phyloP scores from a whole-genome alignment of 1,140 invertebrate genomes.

The Drosophila nebulosa region DNA sequence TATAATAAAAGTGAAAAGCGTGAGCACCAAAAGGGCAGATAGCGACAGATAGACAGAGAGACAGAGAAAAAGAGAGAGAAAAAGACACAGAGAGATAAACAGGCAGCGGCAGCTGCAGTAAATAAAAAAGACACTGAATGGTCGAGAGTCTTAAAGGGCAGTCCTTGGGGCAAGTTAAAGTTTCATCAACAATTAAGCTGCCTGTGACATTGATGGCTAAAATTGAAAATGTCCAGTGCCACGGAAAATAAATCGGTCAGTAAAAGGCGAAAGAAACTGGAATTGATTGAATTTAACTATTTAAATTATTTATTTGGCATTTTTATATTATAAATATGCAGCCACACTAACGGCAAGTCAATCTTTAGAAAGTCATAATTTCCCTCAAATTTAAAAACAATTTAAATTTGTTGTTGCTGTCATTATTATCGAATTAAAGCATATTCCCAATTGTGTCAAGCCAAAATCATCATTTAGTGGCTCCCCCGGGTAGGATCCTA shows the following conservation, averaged over 20 bases:
- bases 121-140: neutral
- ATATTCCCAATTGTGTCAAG: conserved; percentile 15
- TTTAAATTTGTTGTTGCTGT: conserved; percentile 6
- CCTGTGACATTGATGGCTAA: neutral
- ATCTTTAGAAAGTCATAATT: neutral
- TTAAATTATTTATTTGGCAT: too few species aligned
- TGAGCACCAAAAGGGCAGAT: conserved; percentile 30
- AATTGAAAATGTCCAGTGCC: conserved; percentile 3
- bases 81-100: neutral
- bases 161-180: neutral
- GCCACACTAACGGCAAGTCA: too few species aligned
- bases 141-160: neutral
- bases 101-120: too few species aligned
- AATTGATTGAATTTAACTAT: too few species aligned
- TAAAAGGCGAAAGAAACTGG: neutral
- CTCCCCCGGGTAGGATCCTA: conserved; percentile 46
- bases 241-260: neutral
- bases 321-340: neutral
- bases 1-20: conserved; percentile 76
- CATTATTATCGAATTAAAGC: conserved; percentile 42
- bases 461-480: conserved; percentile 54
- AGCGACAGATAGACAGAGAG: neutral
- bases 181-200: neutral
- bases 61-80: neutral
- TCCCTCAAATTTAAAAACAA: neutral